A percentile compares a stretch with the other conserved stretches of the same genome.
Evolutionary conservation across 2,113 vertebrate genomes (phyloP).

Genomic region (rat (Rattus norvegicus)): DNA sequence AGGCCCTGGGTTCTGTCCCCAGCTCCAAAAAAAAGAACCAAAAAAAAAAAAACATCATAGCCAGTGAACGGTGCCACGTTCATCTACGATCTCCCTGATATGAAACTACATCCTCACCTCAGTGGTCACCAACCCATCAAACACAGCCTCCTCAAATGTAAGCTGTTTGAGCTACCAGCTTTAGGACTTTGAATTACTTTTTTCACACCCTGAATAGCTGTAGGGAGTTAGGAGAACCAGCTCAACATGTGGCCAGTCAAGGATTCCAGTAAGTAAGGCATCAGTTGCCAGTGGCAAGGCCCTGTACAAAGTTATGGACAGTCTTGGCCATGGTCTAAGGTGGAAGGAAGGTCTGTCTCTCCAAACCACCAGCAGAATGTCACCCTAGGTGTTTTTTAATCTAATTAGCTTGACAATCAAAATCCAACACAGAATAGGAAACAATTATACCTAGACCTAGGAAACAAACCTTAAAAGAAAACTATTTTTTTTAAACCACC

Average conservation of each 20-base stretch:
- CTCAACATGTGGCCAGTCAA: not conserved
- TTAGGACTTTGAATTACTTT: not conserved
- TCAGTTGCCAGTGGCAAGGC: not conserved
- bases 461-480: slow-evolving; percentile 36
- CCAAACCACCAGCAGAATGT: not conserved
- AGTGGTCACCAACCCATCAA: not conserved
- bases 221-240: not conserved
- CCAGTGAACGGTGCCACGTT: not conserved
- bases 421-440: not conserved
- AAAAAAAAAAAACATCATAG: not conserved
- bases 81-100: not conserved
- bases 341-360: not conserved
- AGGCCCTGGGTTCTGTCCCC: too few species aligned
- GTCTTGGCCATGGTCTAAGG: not conserved
- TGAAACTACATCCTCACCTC: not conserved
- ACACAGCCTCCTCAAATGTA: not conserved
- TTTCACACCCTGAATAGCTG: not conserved
- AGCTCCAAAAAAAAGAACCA: too few species aligned
- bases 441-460: not conserved
- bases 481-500: not conserved
- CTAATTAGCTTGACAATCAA: not conserved
- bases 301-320: not conserved
- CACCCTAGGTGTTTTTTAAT: not conserved
- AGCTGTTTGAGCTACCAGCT: not conserved
- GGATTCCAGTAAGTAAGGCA: not conserved